Evolutionary conservation across 2,888 invertebrate species (phyloP).

Genomic region (Tetrapedia diversipes): DNA sequence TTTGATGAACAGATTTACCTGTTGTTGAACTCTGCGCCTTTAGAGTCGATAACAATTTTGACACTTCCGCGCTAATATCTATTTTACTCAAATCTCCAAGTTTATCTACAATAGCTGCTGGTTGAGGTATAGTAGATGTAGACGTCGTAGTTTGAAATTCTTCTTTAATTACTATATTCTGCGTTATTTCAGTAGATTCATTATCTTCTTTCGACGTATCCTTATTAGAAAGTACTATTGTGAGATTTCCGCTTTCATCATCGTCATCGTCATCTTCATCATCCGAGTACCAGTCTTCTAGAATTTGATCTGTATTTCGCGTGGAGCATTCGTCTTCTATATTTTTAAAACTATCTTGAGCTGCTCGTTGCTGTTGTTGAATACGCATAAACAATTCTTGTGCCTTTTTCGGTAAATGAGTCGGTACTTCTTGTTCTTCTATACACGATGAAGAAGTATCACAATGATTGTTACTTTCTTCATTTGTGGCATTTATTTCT

Average conservation of each 20-base stretch:
- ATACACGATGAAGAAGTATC: slow-evolving; percentile 31
- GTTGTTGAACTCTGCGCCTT: slow-evolving; percentile 77
- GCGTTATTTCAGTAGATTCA: slow-evolving; percentile 73
- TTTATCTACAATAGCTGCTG: slow-evolving; percentile 86
- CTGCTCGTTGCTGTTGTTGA: slow-evolving; percentile 86
- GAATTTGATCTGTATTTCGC: slow-evolving; percentile 75
- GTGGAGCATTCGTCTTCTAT: slow-evolving; percentile 77
- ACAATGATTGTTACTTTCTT: slow-evolving; percentile 34
- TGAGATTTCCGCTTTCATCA: slow-evolving; percentile 79
- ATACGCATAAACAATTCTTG: slow-evolving; percentile 87
- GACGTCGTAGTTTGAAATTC: slow-evolving; percentile 53
- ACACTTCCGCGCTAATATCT: slow-evolving; percentile 89
- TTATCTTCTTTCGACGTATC: slow-evolving; percentile 88
- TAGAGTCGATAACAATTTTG: slow-evolving; percentile 87
- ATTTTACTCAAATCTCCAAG: slow-evolving; percentile 89
- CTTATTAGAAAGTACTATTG: slow-evolving; percentile 88
- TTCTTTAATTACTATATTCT: slow-evolving; percentile 52
- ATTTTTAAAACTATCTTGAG: slow-evolving; percentile 81
- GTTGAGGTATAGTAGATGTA: slow-evolving; percentile 82
- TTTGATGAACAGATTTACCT: slow-evolving; percentile 53
- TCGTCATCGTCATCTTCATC: slow-evolving; percentile 88
- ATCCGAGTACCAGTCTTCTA: slow-evolving; percentile 91
- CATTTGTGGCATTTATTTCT: slow-evolving; percentile 27
- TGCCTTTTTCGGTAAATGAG: slow-evolving; percentile 87
- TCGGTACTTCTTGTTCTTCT: slow-evolving; percentile 80